Conservation (phyloP, 2,113 vertebrate genomes). For the Saccopteryx bilineata region DNA sequence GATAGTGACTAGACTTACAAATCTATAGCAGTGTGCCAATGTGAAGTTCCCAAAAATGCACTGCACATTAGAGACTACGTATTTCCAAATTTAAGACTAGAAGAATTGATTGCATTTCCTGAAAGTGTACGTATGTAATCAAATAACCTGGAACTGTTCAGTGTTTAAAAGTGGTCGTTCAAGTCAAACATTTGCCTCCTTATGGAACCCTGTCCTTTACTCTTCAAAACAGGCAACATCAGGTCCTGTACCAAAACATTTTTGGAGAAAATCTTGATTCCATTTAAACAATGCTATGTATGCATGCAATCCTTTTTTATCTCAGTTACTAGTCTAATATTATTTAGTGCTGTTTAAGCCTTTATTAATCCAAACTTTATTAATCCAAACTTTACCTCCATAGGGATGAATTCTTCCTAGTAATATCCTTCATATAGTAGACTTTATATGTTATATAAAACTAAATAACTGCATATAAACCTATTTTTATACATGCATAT, state of each 20-base stretch:
- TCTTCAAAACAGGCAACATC: background rate
- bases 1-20: background rate
- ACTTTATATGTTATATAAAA: background rate
- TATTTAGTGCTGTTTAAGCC: background rate
- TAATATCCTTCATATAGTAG: background rate
- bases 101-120: conserved; percentile 10
- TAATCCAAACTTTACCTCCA: background rate
- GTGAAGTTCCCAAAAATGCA: background rate
- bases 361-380: background rate
- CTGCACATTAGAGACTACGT: background rate
- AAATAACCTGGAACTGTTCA: background rate
- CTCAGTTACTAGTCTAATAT: background rate
- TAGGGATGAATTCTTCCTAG: background rate
- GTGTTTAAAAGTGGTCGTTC: background rate
- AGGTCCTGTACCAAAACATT: background rate
- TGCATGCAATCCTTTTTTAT: background rate
- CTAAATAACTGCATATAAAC: background rate
- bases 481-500: background rate
- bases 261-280: conserved; percentile 2
- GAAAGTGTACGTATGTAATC: conserved; percentile 26
- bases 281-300: background rate
- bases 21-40: background rate
- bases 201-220: background rate
- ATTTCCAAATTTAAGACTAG: background rate
- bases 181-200: background rate